phyloP scores from a whole-genome alignment of 2,888 invertebrate species.

The Amorpha juglandis region DNA sequence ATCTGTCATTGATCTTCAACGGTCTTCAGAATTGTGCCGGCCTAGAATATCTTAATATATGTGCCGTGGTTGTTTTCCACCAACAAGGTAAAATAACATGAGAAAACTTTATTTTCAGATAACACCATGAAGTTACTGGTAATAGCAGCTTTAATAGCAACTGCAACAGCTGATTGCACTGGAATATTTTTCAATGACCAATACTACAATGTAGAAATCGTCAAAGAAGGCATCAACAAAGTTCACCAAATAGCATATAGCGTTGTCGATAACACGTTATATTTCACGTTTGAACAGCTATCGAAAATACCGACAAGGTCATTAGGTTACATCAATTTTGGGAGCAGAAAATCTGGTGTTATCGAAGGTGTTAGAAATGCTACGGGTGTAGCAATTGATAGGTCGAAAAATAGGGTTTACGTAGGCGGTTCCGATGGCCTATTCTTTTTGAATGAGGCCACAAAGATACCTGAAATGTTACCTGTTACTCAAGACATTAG shows the following conservation, averaged over 20 bases:
- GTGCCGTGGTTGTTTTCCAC: too few species aligned
- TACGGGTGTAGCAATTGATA: conserved; percentile 65
- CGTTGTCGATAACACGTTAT: conserved; percentile 63
- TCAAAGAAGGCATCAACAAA: conserved; percentile 69
- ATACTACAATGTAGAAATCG: conserved; percentile 62
- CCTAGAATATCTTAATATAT: too few species aligned
- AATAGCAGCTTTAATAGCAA: conserved; percentile 43
- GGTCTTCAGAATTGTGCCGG: too few species aligned
- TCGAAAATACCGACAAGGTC: conserved; percentile 48
- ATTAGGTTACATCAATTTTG: conserved; percentile 60
- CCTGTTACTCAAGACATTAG: conserved; percentile 64
- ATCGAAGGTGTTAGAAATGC: conserved; percentile 70
- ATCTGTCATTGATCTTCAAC: too few species aligned
- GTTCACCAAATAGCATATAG: conserved; percentile 62
- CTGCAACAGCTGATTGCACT: conserved; percentile 53
- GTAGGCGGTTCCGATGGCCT: conserved; percentile 69
- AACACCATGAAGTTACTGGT: conserved; percentile 46
- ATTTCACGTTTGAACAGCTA: conserved; percentile 70
- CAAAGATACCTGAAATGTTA: conserved; percentile 58
- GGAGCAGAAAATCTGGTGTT: conserved; percentile 51
- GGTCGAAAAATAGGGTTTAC: conserved; percentile 60
- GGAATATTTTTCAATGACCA: conserved; percentile 61
- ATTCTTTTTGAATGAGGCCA: conserved; percentile 59
- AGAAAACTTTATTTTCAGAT: conserved; percentile 16
- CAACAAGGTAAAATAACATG: neutral